These are phyloP conservation scores for Myzus persicae DNA, from an alignment of 1,140 invertebrate genomes.

Conservation along the genomic window DNA sequence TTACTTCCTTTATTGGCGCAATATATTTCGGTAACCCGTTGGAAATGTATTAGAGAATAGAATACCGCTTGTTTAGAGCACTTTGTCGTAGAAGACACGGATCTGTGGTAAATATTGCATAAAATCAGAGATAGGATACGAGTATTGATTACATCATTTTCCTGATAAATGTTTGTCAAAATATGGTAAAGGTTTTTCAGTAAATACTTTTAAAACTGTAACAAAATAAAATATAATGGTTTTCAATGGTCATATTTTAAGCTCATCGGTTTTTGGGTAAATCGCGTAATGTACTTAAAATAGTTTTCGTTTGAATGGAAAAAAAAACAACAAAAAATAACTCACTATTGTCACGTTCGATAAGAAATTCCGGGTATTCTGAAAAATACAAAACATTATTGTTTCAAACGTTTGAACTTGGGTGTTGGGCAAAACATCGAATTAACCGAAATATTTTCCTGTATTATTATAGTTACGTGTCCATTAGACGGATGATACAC, in stretches of 20 bases:
- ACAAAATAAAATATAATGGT: not conserved
- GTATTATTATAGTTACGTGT: not conserved
- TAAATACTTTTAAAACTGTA: not conserved
- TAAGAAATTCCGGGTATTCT: conserved; percentile 19
- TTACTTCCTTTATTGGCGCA: not conserved
- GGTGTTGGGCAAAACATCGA: not conserved
- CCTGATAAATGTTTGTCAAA: not conserved
- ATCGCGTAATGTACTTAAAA: not conserved
- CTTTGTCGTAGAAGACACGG: not conserved
- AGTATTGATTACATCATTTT: not conserved
- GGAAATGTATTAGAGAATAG: not conserved
- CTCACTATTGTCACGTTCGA: conserved; percentile 22
- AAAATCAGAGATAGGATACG: not conserved
- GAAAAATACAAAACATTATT: not conserved
- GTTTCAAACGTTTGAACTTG: not conserved
- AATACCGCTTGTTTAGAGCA: not conserved
- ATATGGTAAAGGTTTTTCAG: not conserved
- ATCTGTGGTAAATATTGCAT: not conserved
- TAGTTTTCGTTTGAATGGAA: not conserved
- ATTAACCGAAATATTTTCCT: not conserved
- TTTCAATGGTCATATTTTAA: not conserved
- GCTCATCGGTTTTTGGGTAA: not conserved
- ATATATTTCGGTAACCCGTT: not conserved
- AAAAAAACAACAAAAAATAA: not conserved
- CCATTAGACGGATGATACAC: not conserved